phyloP scores from a whole-genome alignment of 1,140 invertebrate genomes.

The Globodera rostochiensis region DNA sequence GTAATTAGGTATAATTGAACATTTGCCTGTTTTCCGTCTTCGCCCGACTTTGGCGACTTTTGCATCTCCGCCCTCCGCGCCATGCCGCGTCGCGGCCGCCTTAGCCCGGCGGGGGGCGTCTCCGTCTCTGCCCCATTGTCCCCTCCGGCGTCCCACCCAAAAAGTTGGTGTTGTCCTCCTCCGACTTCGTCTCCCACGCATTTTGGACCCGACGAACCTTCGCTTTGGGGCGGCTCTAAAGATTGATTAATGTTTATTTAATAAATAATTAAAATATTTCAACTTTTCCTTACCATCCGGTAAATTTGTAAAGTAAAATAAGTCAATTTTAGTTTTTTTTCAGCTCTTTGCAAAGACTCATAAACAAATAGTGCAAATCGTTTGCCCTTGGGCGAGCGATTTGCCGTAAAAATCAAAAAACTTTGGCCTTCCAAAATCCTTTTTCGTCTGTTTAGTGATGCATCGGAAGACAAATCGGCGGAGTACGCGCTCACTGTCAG shows the following conservation, averaged over 20 bases:
- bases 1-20: no score
- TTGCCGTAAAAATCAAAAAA: neutral
- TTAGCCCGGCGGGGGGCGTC: neutral
- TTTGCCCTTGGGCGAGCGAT: no score
- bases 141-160: neutral
- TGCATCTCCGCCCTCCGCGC: constrained; percentile 22
- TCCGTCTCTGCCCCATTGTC: neutral
- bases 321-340: no score
- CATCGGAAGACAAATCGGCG: constrained; percentile 36
- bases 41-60: neutral
- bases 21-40: neutral
- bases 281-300: no score
- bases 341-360: no score
- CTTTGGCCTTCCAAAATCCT: neutral
- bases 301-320: no score
- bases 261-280: no score
- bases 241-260: no score
- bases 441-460: constrained; percentile 8
- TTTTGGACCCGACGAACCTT: constrained; percentile 7
- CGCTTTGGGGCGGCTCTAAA: neutral
- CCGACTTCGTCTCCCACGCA: neutral
- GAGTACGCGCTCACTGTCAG: constrained; percentile 35
- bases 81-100: constrained; percentile 17
- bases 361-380: neutral
- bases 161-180: neutral